Conservation (phyloP, 2,113 vertebrate species). For the Tretioscincus oriximinensis region DNA sequence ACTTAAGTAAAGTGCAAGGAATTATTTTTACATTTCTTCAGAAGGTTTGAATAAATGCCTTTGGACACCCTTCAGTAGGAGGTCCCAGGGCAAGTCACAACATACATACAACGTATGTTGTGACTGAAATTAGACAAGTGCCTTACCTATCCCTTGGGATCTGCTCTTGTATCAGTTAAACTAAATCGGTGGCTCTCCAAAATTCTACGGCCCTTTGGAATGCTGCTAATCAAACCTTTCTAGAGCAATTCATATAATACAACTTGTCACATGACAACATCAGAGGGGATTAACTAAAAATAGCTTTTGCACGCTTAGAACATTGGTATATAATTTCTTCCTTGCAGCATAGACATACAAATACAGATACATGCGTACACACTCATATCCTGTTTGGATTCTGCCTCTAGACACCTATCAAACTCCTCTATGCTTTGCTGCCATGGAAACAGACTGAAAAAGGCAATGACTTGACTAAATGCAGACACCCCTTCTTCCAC, state of each 20-base stretch:
- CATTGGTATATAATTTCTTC: neutral
- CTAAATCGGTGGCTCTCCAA: too few relatives aligned
- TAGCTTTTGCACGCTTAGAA: neutral
- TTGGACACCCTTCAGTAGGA: too few relatives aligned
- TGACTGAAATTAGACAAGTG: too few relatives aligned
- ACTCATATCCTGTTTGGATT: neutral
- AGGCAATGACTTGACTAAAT: neutral
- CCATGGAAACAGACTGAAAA: conserved; percentile 19
- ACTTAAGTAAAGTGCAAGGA: conserved; percentile 4
- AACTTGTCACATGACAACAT: neutral
- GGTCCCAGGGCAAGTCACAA: too few relatives aligned
- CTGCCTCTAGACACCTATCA: neutral
- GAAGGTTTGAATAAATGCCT: too few relatives aligned
- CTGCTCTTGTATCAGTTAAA: too few relatives aligned
- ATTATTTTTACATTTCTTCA: neutral
- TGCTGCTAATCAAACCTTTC: too few relatives aligned
- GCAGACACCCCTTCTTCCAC: neutral
- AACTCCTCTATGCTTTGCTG: conserved; percentile 7
- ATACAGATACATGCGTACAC: too few relatives aligned
- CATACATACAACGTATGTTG: rapidly evolving
- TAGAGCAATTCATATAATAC: neutral
- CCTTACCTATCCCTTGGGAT: too few relatives aligned
- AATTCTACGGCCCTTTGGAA: too few relatives aligned
- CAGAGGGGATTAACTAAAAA: neutral
- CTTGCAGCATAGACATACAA: neutral